Conservation (phyloP, 1,140 invertebrate genomes). For the Drosophila hydei region DNA sequence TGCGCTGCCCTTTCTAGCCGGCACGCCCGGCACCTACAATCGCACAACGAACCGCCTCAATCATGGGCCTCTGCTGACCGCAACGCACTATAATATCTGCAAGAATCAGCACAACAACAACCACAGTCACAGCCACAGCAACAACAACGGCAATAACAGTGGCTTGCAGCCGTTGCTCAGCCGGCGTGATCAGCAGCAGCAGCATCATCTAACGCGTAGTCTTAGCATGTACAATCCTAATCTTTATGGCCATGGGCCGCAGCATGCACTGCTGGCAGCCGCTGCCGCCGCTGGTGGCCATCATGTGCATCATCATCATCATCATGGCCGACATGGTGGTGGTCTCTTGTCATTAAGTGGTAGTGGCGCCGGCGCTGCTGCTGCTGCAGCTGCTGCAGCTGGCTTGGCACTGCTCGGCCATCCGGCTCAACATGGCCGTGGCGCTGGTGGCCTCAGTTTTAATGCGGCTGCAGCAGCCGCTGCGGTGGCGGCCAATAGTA, state of each 20-base stretch:
- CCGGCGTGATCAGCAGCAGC: constrained; percentile 55
- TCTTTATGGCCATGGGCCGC: constrained; percentile 55
- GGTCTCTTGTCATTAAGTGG: constrained; percentile 48
- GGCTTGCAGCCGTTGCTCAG: constrained; percentile 30
- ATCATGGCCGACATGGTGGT: constrained; percentile 30
- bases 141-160: constrained; percentile 41
- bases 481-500: constrained; percentile 74
- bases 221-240: constrained; percentile 64
- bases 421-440: constrained; percentile 29
- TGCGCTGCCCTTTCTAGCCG: constrained; percentile 66
- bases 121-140: too few species aligned
- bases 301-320: constrained; percentile 45
- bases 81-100: constrained; percentile 75
- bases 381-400: constrained; percentile 40
- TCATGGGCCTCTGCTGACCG: constrained; percentile 71
- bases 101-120: constrained; percentile 69
- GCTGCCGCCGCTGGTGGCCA: constrained; percentile 29
- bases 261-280: constrained; percentile 48
- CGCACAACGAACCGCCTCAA: constrained; percentile 75
- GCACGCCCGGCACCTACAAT: constrained; percentile 70
- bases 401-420: constrained; percentile 52
- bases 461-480: constrained; percentile 69
- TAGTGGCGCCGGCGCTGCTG: constrained; percentile 33
- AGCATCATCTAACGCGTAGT: constrained; percentile 50
- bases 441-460: constrained; percentile 52